Evolutionary conservation across 2,113 vertebrate species (phyloP), one percentile per base, ranked within the genome.

Genomic region (Neogobius melanostomus): DNA sequence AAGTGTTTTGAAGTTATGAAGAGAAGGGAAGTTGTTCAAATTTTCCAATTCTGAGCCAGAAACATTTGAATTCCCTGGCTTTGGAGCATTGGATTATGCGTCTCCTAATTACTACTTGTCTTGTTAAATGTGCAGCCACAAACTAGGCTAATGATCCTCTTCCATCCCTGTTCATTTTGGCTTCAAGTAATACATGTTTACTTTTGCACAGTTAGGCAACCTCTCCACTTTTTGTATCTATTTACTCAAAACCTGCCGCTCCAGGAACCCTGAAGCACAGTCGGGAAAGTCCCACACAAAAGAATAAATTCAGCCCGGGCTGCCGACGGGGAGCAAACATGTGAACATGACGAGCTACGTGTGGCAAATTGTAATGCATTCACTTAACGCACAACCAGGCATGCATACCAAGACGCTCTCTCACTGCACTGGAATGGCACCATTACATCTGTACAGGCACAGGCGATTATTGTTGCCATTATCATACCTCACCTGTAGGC

Each of bases 131-230:
- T 72, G 73, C 74, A 78, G 76, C 72, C 82, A 80, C 82, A 52
- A 76, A 72, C 70, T 17, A 61, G 72, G 57, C 77, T 6, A 87
- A 87, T 82, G 76, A 84, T 82, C 82, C 71, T 57, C 70, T 70
- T 76, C 76, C 63, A 65, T 74, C 77, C 73, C 74, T 72, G 69
- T 85, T 86, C 79, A 82, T 80, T 88, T 83, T 70, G 65, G 84
- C 76, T 81, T 72, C 57, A 82, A 83, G 77, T 72, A 76, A 85
- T 82, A 87, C 85, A 83, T 86, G 73, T 79, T 87, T 83, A 77
- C 82, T 87, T 84, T 75, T 80, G 74, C 64, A 77, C 68, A 79
- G 83, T 80, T 82, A 78, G 73, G 57, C 73, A 78, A 74, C 67
- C 74, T 76, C 74, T 85, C 71, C 75, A 68, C 79, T 81, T 64